phyloP scores from a whole-genome alignment of 2,888 invertebrate genomes.

The Ochropacha duplaris region DNA sequence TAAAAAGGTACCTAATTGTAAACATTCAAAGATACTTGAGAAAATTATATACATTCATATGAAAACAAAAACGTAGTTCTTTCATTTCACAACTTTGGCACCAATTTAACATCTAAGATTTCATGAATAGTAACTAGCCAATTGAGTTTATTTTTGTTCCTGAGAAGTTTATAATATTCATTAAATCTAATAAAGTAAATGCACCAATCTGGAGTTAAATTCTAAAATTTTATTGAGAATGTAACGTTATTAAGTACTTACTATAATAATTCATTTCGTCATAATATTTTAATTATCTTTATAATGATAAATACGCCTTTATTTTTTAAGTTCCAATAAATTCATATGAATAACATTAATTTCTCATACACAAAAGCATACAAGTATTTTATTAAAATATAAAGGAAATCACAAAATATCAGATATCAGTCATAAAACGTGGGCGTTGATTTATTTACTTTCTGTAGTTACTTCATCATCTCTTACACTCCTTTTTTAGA shows the following conservation, averaged over 20 bases:
- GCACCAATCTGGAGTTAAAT: constrained; percentile 52
- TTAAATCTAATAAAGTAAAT: constrained; percentile 45
- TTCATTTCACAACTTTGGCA: constrained; percentile 63
- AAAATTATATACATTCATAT: not conserved
- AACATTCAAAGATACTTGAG: not conserved
- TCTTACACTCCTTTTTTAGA: too few species aligned
- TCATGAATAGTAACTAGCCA: constrained; percentile 28
- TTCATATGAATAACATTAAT: constrained; percentile 7
- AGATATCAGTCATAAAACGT: not conserved
- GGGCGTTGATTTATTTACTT: not conserved
- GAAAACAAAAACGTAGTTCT: not conserved
- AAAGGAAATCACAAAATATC: not conserved
- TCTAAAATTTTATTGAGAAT: constrained; percentile 25
- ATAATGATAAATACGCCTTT: not conserved
- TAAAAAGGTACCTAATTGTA: constrained; percentile 16
- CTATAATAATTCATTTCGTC: constrained; percentile 6
- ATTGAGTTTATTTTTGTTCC: constrained; percentile 23
- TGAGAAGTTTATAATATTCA: not conserved
- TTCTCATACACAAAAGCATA: not conserved
- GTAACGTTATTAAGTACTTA: constrained; percentile 48
- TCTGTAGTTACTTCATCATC: not conserved
- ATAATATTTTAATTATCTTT: not conserved
- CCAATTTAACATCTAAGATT: constrained; percentile 53
- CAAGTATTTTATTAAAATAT: not conserved
- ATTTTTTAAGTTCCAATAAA: constrained; percentile 6